Conservation (phyloP, 2,113 vertebrate species). For the Fulmarus glacialis region DNA sequence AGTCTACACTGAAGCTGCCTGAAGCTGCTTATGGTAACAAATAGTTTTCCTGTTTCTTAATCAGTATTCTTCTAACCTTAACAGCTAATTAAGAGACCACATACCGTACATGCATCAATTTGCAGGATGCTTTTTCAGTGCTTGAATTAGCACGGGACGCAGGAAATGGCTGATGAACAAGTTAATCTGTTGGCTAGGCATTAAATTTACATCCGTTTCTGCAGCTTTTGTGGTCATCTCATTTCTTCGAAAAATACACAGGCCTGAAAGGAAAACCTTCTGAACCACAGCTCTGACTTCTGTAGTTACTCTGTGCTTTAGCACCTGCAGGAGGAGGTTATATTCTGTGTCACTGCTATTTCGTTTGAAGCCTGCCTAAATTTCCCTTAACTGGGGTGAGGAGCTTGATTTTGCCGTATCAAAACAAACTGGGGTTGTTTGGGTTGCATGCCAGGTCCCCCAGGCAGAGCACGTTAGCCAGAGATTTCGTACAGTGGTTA, state of each 20-base stretch:
- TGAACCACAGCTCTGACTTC: not conserved
- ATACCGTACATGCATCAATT: not conserved
- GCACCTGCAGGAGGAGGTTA: not conserved
- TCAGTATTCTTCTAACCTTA: conserved; percentile 2
- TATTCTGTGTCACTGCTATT: not conserved
- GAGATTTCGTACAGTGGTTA: not conserved
- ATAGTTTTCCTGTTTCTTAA: not conserved
- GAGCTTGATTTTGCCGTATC: not conserved
- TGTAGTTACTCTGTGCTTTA: not conserved
- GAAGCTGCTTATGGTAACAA: not conserved
- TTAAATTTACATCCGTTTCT: not conserved
- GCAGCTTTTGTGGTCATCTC: not conserved
- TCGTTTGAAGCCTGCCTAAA: not conserved
- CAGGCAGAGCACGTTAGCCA: fast-evolving
- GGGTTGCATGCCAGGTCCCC: not conserved
- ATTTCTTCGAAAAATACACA: not conserved
- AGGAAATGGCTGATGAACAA: not conserved
- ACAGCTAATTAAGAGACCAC: not conserved
- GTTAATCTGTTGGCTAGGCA: not conserved
- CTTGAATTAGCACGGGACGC: not conserved
- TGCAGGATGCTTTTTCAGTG: not conserved
- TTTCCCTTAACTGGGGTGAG: not conserved
- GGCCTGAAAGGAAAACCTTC: not conserved
- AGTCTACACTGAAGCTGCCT: not conserved
- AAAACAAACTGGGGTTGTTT: not conserved